phyloP scores from a whole-genome alignment of 2,888 invertebrate species.

The Drosophila limbata region DNA sequence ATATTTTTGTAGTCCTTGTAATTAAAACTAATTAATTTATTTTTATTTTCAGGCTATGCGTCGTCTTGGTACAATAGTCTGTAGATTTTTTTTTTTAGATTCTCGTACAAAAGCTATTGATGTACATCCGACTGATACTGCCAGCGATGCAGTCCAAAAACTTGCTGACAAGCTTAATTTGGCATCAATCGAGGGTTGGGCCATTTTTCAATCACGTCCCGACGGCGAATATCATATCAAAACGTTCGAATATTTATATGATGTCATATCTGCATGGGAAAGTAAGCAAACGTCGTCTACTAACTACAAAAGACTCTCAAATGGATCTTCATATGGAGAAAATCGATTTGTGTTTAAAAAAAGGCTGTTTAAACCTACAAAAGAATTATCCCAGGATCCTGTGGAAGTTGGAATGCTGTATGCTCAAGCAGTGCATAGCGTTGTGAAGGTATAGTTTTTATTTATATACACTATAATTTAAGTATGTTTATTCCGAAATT shows the following conservation, averaged over 20 bases:
- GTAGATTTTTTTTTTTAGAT: slow-evolving; percentile 97
- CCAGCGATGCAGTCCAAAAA: slow-evolving; percentile 94
- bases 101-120: slow-evolving; percentile 97
- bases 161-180: slow-evolving; percentile 95
- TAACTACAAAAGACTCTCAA: slow-evolving; percentile 87
- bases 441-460: slow-evolving; percentile 91
- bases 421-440: slow-evolving; percentile 97
- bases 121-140: slow-evolving; percentile 97
- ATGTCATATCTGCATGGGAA: slow-evolving; percentile 98
- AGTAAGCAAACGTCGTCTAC: slow-evolving; percentile 87
- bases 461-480: too few species aligned
- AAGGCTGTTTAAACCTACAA: slow-evolving; percentile 93
- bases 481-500: too few species aligned
- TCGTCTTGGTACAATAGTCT: slow-evolving; percentile 95
- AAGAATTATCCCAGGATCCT: slow-evolving; percentile 97
- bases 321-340: slow-evolving; percentile 92
- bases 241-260: slow-evolving; percentile 96
- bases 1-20: background rate
- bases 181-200: slow-evolving; percentile 95
- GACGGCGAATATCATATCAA: slow-evolving; percentile 96
- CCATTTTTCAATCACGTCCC: slow-evolving; percentile 95
- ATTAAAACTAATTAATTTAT: slow-evolving; percentile 13
- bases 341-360: slow-evolving; percentile 97
- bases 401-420: slow-evolving; percentile 97
- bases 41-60: slow-evolving; percentile 91